A percentile compares a stretch with the other conserved stretches of the same genome.
Conservation (phyloP, 2,113 vertebrate species). For the Anoplopoma fimbria region DNA sequence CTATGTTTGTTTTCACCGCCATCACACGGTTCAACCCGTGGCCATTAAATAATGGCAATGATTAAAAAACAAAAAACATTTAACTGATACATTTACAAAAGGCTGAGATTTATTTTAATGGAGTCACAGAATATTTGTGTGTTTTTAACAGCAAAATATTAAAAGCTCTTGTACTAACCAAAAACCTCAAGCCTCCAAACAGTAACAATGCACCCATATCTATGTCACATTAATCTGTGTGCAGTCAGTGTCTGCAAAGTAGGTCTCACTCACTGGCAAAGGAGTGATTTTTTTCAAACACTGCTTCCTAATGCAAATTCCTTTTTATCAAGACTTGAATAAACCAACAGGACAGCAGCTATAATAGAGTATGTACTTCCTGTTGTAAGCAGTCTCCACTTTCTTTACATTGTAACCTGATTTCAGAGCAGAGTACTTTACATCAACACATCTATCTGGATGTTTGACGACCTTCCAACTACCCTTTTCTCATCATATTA, state of each 20-base stretch:
- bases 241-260: conserved; percentile 30
- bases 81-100: background rate
- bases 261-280: conserved; percentile 23
- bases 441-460: conserved; percentile 61
- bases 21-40: background rate
- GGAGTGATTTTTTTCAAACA: conserved; percentile 10
- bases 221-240: conserved; percentile 22
- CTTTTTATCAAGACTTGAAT: conserved; percentile 12
- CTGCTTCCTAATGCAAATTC: conserved; percentile 22
- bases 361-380: conserved; percentile 2
- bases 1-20: background rate
- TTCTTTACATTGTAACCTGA: conserved; percentile 37
- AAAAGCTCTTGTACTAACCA: background rate
- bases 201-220: background rate
- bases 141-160: background rate
- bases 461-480: conserved; percentile 76
- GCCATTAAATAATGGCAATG: background rate
- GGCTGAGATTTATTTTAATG: background rate
- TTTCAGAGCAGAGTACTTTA: conserved; percentile 27
- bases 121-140: background rate
- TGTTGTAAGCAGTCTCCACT: conserved; percentile 9
- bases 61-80: background rate
- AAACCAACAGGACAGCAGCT: conserved; percentile 12
- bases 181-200: conserved; percentile 20
- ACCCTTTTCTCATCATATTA: conserved; percentile 71